Percentiles rank a stretch among this genome's conserved stretches.
Evolutionary conservation across 2,888 invertebrate species (phyloP).

Genomic region (Nesidiocoris tenuis): DNA sequence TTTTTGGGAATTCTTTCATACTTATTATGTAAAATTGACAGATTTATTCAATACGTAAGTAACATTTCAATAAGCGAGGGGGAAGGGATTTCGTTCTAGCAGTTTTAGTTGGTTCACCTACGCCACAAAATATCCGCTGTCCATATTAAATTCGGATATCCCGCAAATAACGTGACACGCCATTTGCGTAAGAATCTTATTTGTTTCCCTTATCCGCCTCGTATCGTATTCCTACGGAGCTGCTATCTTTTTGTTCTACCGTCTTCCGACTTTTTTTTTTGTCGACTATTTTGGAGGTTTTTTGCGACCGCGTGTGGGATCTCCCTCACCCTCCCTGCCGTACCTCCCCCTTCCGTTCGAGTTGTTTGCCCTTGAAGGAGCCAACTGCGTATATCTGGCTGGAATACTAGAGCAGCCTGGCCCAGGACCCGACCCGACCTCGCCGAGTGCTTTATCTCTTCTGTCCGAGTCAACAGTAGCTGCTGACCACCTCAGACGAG

Average conservation of each 20-base stretch:
- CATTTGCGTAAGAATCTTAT: not conserved
- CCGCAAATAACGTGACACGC: not conserved
- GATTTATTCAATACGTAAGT: too few relatives aligned
- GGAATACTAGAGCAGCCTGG: conserved; percentile 14
- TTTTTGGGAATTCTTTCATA: too few relatives aligned
- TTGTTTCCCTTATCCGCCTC: not conserved
- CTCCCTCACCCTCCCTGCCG: not conserved
- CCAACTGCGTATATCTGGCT: conserved; percentile 14
- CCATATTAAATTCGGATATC: not conserved
- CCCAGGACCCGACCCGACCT: not conserved
- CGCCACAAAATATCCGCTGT: too few relatives aligned
- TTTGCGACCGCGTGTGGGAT: not conserved
- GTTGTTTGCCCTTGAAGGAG: conserved; percentile 16
- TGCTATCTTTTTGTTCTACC: not conserved
- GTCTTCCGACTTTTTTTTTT: not conserved
- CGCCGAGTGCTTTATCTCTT: not conserved
- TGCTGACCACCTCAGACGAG: not conserved
- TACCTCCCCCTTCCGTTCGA: too few relatives aligned
- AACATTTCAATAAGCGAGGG: too few relatives aligned
- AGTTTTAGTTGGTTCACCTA: too few relatives aligned
- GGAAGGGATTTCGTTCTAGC: too few relatives aligned
- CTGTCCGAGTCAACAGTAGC: not conserved
- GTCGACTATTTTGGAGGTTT: not conserved
- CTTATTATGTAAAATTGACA: too few relatives aligned
- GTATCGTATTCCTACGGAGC: not conserved